Conservation (phyloP, 1,140 invertebrate genomes). For the Meloidogyne floridensis region DNA sequence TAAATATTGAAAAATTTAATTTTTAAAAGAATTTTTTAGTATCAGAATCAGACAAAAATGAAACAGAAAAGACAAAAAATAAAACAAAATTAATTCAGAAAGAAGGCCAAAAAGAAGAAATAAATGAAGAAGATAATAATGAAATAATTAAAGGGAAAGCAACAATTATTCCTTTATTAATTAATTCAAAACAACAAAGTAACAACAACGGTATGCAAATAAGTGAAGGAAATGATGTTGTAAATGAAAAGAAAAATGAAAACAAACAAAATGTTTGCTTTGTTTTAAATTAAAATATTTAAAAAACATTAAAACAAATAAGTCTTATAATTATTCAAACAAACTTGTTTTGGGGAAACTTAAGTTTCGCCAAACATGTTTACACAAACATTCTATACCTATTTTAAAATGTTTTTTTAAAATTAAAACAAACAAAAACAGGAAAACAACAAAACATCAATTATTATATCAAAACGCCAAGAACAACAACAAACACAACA, state of each 20-base stretch:
- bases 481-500: neutral
- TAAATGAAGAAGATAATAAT: neutral
- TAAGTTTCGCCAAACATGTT: too few relatives aligned
- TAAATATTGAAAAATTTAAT: neutral
- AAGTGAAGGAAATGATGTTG: neutral
- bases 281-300: too few relatives aligned
- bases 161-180: neutral
- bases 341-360: too few relatives aligned
- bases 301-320: too few relatives aligned
- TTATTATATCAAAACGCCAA: neutral
- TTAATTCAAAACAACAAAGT: neutral
- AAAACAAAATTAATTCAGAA: neutral
- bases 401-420: neutral
- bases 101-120: conserved; percentile 16
- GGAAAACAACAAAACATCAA: conserved; percentile 13
- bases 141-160: conserved; percentile 8
- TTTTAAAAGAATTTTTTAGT: conserved; percentile 18
- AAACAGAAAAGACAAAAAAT: conserved; percentile 10
- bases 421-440: neutral
- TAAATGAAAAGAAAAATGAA: neutral
- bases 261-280: conserved; percentile 10
- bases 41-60: conserved; percentile 11
- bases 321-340: too few relatives aligned
- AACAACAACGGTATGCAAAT: neutral
- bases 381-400: too few relatives aligned